phyloP scores from a whole-genome alignment of 1,140 invertebrate species.

The Portunus trituberculatus region DNA sequence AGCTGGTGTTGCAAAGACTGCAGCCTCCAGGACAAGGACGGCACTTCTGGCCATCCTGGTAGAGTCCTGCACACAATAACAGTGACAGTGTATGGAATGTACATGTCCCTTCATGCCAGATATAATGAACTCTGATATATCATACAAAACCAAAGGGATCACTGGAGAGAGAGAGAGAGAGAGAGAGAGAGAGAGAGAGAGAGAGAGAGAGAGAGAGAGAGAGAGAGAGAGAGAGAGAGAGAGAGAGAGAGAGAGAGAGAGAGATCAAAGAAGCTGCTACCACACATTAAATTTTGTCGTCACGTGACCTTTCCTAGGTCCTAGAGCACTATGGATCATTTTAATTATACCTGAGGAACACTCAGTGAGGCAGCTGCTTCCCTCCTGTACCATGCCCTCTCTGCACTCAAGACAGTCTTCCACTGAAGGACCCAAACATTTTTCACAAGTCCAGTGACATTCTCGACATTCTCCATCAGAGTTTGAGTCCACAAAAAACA shows the following conservation, averaged over 20 bases:
- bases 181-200: conserved; percentile 4
- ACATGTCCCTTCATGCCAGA: too few species aligned
- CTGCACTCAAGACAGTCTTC: conserved; percentile 70
- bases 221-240: not conserved
- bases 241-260: conserved; percentile 38
- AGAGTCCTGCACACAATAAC: conserved; percentile 33
- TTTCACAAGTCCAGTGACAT: conserved; percentile 75
- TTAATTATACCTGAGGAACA: conserved; percentile 64
- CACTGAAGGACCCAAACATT: conserved; percentile 68
- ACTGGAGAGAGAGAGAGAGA: conserved; percentile 26
- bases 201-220: conserved; percentile 43
- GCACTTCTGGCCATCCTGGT: conserved; percentile 52
- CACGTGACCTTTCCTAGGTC: too few species aligned
- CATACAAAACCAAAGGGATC: too few species aligned
- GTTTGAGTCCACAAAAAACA: conserved; percentile 65
- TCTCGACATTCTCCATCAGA: conserved; percentile 71
- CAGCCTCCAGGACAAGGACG: conserved; percentile 68
- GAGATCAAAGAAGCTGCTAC: too few species aligned
- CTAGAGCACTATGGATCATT: too few species aligned
- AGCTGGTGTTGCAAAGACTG: conserved; percentile 58
- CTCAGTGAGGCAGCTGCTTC: conserved; percentile 68
- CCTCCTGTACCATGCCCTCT: conserved; percentile 52
- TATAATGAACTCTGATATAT: too few species aligned
- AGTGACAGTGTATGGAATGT: not conserved
- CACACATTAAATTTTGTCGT: too few species aligned